A percentile compares a stretch with the other conserved stretches of the same genome.
Conservation (phyloP, 2,888 invertebrate species). For the Panzeria rudis region DNA sequence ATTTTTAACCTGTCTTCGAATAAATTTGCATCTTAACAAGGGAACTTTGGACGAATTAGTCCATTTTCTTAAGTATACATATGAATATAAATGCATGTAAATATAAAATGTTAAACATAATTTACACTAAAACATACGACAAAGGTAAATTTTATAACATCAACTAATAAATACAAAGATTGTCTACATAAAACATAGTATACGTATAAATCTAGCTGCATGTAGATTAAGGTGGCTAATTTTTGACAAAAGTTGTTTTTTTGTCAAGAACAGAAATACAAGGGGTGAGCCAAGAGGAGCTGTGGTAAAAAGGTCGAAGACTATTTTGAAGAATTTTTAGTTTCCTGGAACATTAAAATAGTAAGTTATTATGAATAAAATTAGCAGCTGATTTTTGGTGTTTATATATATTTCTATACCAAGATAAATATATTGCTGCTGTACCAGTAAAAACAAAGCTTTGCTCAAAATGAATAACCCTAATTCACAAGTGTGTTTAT, state of each 20-base stretch:
- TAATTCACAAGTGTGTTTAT: not conserved
- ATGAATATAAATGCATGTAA: constrained; percentile 20
- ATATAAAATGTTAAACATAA: constrained; percentile 62
- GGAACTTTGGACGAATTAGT: constrained; percentile 1
- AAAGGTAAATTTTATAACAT: constrained; percentile 55
- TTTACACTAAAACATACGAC: constrained; percentile 65
- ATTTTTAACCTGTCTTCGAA: constrained; percentile 14
- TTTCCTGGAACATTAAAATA: too few species aligned
- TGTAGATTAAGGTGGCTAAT: not conserved
- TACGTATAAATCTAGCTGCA: constrained; percentile 10
- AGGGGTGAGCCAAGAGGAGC: too few species aligned
- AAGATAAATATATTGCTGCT: too few species aligned
- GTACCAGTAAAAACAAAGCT: too few species aligned
- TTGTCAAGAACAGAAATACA: too few species aligned
- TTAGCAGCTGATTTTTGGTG: too few species aligned
- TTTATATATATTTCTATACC: too few species aligned
- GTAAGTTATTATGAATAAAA: too few species aligned
- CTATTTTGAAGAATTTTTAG: too few species aligned
- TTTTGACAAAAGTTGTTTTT: too few species aligned
- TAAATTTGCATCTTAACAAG: constrained; percentile 17
- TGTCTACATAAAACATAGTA: constrained; percentile 24
- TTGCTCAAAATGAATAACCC: too few species aligned
- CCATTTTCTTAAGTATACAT: constrained; percentile 14
- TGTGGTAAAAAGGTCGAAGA: too few species aligned
- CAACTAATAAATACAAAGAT: constrained; percentile 54